These are phyloP conservation scores for Listronotus bonariensis DNA, from an alignment of 1,140 invertebrate genomes.

Conservation along the genomic window DNA sequence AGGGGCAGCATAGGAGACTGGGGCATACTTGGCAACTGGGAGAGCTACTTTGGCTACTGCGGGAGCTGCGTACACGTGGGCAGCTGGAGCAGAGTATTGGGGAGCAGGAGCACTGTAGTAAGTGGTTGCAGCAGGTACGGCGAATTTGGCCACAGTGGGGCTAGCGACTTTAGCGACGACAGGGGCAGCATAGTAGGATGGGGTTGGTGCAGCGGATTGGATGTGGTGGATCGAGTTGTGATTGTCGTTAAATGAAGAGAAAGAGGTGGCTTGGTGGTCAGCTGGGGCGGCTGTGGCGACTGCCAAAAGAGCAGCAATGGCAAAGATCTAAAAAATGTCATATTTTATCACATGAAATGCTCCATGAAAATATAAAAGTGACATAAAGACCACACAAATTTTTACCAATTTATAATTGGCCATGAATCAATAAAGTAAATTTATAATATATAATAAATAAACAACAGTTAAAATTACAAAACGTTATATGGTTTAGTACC, in stretches of 20 bases:
- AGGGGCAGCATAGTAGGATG: conserved; percentile 15
- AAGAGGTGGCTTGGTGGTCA: conserved; percentile 34
- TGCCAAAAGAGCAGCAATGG: conserved; percentile 23
- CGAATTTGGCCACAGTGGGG: conserved; percentile 4
- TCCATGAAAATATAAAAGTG: too few species aligned
- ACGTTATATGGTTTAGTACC: too few species aligned
- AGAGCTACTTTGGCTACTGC: conserved; percentile 36
- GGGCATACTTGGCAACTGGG: conserved; percentile 30
- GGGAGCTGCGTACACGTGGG: background rate
- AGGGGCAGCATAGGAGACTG: conserved; percentile 17
- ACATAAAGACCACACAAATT: too few species aligned
- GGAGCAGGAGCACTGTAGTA: conserved; percentile 40
- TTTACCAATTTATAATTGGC: too few species aligned
- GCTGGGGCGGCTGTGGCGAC: conserved; percentile 35
- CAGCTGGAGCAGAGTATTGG: conserved; percentile 10
- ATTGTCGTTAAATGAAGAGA: conserved; percentile 23
- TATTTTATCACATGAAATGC: too few species aligned
- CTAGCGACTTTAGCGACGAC: conserved; percentile 30
- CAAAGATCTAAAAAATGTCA: conserved; percentile 21
- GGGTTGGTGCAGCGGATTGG: conserved; percentile 49
- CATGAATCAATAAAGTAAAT: too few species aligned
- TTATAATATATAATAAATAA: too few species aligned
- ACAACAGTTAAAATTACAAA: too few species aligned
- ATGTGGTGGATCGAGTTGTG: conserved; percentile 53
- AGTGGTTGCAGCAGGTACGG: conserved; percentile 29